Evolutionary conservation across 2,113 vertebrate genomes (phyloP).

Genomic region (Actinemys pallida): DNA sequence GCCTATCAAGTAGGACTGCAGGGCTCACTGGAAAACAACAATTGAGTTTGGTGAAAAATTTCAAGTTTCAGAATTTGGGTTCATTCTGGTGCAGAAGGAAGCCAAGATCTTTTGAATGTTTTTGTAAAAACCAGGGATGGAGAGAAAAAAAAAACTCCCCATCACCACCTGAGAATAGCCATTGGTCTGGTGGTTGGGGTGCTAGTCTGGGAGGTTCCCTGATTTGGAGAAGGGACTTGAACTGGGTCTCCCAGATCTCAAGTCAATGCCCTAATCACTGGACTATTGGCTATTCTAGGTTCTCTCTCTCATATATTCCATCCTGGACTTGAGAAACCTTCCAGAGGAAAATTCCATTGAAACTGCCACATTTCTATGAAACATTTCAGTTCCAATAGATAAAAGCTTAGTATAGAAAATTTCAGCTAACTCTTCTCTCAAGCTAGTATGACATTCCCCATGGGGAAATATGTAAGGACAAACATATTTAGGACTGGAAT

Average conservation of each 20-base stretch:
- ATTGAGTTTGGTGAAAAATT: background rate
- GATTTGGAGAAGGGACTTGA: background rate
- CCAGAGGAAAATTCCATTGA: background rate
- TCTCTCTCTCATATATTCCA: background rate
- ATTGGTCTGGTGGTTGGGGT: background rate
- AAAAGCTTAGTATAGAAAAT: background rate
- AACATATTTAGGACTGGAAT: background rate
- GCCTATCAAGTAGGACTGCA: background rate
- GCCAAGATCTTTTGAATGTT: background rate
- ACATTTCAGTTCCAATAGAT: background rate
- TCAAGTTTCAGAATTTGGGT: background rate
- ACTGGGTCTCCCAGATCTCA: too few relatives aligned
- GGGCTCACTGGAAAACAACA: background rate
- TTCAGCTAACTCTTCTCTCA: background rate
- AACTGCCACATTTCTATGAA: background rate
- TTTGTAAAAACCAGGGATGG: background rate
- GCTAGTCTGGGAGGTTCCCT: background rate
- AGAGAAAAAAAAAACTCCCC: background rate
- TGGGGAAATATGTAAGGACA: background rate
- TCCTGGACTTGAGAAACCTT: background rate
- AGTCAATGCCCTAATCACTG: too few relatives aligned
- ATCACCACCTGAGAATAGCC: too few relatives aligned
- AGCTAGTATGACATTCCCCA: background rate
- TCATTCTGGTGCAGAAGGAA: background rate
- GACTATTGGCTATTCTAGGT: background rate